These are phyloP conservation scores for Dendrolimus punctatus DNA, from an alignment of 1,140 invertebrate species.

Conservation along the genomic window DNA sequence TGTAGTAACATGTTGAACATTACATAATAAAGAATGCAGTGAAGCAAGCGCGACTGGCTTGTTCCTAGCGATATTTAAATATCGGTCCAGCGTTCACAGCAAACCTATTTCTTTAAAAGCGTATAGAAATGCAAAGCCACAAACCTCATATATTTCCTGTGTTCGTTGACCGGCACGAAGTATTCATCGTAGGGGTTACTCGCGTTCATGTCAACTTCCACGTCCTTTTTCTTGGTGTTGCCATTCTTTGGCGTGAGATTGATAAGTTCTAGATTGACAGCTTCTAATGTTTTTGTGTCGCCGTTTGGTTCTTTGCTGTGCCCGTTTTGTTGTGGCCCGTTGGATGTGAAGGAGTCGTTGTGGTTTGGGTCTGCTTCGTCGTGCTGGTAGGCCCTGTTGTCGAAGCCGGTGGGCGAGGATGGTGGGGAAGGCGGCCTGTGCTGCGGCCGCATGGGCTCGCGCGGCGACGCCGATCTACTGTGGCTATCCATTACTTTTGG, in stretches of 20 bases:
- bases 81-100: too few relatives aligned
- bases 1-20: too few relatives aligned
- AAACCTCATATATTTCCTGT: constrained; percentile 88
- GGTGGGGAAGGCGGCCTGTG: constrained; percentile 55
- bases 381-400: constrained; percentile 57
- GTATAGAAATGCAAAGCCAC: constrained; percentile 16
- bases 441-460: constrained; percentile 48
- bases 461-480: constrained; percentile 63
- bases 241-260: constrained; percentile 80
- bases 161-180: constrained; percentile 88
- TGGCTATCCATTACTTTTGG: constrained; percentile 61
- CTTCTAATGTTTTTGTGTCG: constrained; percentile 73
- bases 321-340: constrained; percentile 39
- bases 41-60: too few relatives aligned
- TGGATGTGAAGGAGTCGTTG: constrained; percentile 56
- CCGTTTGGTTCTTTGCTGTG: constrained; percentile 53
- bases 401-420: constrained; percentile 43
- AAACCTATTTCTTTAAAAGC: not conserved
- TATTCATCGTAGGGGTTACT: constrained; percentile 85
- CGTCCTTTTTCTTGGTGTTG: constrained; percentile 76
- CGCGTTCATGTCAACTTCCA: constrained; percentile 78
- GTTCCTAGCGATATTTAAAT: too few relatives aligned
- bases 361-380: constrained; percentile 59
- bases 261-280: constrained; percentile 85
- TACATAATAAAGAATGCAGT: too few relatives aligned